Base-by-base conservation (phyloP, 1,140 invertebrate species). In the Gonioctena quinquepunctata region DNA sequence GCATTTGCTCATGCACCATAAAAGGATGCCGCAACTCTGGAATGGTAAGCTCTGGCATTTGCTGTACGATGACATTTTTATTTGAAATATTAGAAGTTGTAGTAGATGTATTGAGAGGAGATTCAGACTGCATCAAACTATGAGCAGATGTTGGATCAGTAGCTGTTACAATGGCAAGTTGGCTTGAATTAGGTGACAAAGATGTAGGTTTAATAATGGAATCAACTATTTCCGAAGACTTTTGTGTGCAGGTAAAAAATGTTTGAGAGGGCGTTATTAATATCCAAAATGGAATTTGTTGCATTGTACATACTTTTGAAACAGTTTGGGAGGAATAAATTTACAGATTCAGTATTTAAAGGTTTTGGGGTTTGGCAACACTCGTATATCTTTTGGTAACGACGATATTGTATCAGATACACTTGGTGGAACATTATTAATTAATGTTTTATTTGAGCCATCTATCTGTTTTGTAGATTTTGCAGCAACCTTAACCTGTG, bases 1-100 rank as follows among this genome's bases (percentile, higher is more conserved):
- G 71, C 68, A 70, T 72, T 42, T 72, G 57, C 16, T 75, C 70
- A 19, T 66, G 21, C 2, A 18, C 16, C 7, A 52, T 66, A 16
- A 48, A 26, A 4, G 65, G 52, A 13, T 42, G 11, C 5, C 33
- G 33, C 13, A 42, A n/a, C 25, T 65, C 70, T 50, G 66, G 70
- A 26, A 65, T 4, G 8, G 48, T 67, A 21, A 75, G 49, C 22
- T 72, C 59, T 19, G 70, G 67, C 67, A 72, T 75, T 27, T 66
- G 19, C 23, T 27, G 52, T 2, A 28, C 52, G 3, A 57, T 16
- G n/a, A 23, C 13, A 33, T 25, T 69, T 28, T 33, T 52, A 3
- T 42, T 42, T 3, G 33, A 42, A 42, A 13, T n/a, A 42, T n/a
- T 42, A 42, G 26, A 18, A n/a, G 27, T 13, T 16, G 49, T 22